phyloP scores from a whole-genome alignment of 2,888 invertebrate genomes.

The Malacosoma neustria region DNA sequence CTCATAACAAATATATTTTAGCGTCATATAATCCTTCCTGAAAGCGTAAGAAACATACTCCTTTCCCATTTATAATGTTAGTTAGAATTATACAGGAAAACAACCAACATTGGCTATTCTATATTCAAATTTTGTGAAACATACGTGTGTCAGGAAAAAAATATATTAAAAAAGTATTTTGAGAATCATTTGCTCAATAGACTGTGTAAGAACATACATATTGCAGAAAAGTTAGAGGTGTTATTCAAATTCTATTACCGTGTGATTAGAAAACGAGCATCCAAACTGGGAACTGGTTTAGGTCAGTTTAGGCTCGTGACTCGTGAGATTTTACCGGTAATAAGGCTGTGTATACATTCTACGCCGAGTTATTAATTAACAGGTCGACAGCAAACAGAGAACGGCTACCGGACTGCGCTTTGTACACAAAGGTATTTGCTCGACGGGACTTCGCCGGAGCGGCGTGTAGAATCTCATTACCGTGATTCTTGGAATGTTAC shows the following conservation, averaged over 20 bases:
- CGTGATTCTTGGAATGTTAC: constrained; percentile 61
- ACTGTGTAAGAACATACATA: too few relatives aligned
- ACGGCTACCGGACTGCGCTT: constrained; percentile 67
- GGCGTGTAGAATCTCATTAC: constrained; percentile 69
- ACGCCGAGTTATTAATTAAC: constrained; percentile 73
- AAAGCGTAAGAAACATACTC: too few relatives aligned
- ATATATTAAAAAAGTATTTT: too few relatives aligned
- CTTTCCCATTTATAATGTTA: too few relatives aligned
- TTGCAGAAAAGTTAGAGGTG: too few relatives aligned
- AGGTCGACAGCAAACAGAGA: constrained; percentile 72
- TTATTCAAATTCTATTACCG: constrained; percentile 19
- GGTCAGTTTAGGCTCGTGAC: constrained; percentile 61
- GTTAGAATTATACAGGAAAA: too few relatives aligned
- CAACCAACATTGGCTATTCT: too few relatives aligned
- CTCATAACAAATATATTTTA: too few relatives aligned
- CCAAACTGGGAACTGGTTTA: constrained; percentile 53
- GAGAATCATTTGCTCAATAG: too few relatives aligned
- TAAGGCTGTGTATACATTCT: constrained; percentile 70
- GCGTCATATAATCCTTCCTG: too few relatives aligned
- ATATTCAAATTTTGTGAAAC: too few relatives aligned
- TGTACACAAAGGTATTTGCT: constrained; percentile 59
- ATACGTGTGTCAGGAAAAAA: too few relatives aligned
- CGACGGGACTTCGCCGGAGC: constrained; percentile 49
- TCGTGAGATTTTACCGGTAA: constrained; percentile 73
- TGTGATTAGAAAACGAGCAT: constrained; percentile 56